Conservation (phyloP, 2,888 invertebrate genomes). For the Nysson spinosus region DNA sequence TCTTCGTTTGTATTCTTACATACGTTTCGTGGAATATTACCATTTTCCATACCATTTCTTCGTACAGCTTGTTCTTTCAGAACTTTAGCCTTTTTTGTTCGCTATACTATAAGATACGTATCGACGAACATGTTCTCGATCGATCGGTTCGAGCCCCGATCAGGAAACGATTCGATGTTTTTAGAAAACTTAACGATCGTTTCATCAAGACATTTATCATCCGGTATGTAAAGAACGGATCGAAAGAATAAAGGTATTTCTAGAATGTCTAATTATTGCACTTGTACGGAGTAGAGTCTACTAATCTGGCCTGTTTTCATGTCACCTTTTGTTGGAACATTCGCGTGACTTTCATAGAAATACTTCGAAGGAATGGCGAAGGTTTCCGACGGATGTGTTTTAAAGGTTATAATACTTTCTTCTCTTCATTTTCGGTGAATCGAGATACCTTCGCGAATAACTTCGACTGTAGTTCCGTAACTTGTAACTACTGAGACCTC, state of each 20-base stretch:
- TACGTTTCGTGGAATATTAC: too few species aligned
- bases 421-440: neutral
- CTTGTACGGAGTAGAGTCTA: slow-evolving; percentile 54
- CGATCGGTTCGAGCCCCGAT: slow-evolving; percentile 10
- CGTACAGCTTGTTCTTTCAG: slow-evolving; percentile 19
- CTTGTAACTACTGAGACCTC: too few species aligned
- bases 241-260: slow-evolving; percentile 30
- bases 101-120: slow-evolving; percentile 38
- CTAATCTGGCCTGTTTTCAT: slow-evolving; percentile 48
- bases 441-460: too few species aligned
- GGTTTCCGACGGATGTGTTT: neutral
- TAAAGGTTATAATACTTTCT: slow-evolving; percentile 14
- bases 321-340: neutral
- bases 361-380: slow-evolving; percentile 1
- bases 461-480: too few species aligned
- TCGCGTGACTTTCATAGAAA: slow-evolving; percentile 5
- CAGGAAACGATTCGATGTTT: neutral
- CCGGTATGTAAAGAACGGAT: slow-evolving; percentile 12
- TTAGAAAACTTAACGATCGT: slow-evolving; percentile 5
- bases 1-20: too few species aligned
- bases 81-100: slow-evolving; percentile 53
- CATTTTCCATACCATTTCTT: slow-evolving; percentile 16
- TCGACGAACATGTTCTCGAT: slow-evolving; percentile 45
- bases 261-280: slow-evolving; percentile 51
- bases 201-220: neutral